Evolutionary conservation across 2,113 vertebrate species (phyloP), one percentile per base, ranked within the genome.

Genomic region (Corythornis vintsioides): DNA sequence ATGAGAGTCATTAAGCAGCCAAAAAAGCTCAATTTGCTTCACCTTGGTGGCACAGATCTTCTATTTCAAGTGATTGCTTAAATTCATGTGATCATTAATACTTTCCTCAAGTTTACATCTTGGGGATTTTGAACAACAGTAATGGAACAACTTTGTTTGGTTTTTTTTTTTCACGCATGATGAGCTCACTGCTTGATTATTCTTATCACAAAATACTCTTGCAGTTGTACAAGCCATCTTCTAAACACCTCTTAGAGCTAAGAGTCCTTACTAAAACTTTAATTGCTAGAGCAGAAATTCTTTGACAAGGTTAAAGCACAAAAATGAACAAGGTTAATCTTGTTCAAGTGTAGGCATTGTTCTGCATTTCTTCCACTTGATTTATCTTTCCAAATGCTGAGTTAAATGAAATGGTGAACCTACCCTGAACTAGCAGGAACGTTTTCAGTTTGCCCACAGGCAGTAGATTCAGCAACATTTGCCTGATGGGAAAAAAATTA

Each of bases 321-420:
- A 74, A 93, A 85, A 75, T 29, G 14, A 67, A 8, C 19, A 66
- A 72, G 11, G 38, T 75, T 88, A 45, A 75, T 72, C 26, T 86
- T 61, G 7, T n/a, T 90, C 55, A 31, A 89, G n/a, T 33, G 17
- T 60, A 90, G 77, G 26, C 70, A 86, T 92, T 82, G 57, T 83
- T 93, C 57, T 83, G 48, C 21, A 53, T 83, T 83, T 83, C 65
- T 92, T 89, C 83, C 31, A 43, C 45, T 22, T 66, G 22, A 14
- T 83, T 95, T 87, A 10, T 90, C 25, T 88, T 85, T 83, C 69
- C 69, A 94, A 94, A 81, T 43, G 81, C 21, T n/a, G 35, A 90
- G 6, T 71, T 93, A 90, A 92, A 86, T 61, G 43, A 90, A 95
- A 90, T 78, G 57, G 15, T 67, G 76, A 78, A 56, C 24, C 74